Base-by-base conservation (phyloP, 2,888 invertebrate genomes). In the Lepidocyrtoides sp. region DNA sequence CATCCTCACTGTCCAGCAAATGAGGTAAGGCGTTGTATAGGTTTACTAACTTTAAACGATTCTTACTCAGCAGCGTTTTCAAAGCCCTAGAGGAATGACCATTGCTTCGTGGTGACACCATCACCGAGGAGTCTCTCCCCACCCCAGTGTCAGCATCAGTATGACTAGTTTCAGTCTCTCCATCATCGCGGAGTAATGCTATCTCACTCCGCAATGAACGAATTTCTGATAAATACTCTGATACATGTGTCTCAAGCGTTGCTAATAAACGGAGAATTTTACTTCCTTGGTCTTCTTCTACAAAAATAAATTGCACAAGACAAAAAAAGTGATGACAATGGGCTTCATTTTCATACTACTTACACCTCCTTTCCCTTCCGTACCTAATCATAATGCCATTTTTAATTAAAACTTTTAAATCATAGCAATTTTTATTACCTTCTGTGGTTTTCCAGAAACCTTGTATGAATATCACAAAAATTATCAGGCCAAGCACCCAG, bases 11-110 rank as follows among this genome's bases (percentile, higher is more conserved):
- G 92, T 97, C 97, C 93, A 98, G 96, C 66, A 99, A 96, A 95
- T 99, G 98, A 0, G 98, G 98, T 94, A 99, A 96, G 95, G 98
- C 98, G 95, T 98, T 97, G 95, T 97, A 98, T 91, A 98, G 93
- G 66, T 91, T 94, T 36, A 91, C 79, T 20, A 93, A 91, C 72
- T 91, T 93, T 77, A 94, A 92, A 82, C 94, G 93, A 77, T 92
- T 92, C 17, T 84, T 83, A 87, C 88, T 89, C 32, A 92, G 44
- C 20, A 91, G 48, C 51, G 79, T 91, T 23, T 88, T 81, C 48
- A 91, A 66, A 60, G 82, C 63, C 44, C 63, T 87, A 44, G 86
- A 66, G 63, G 91, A 82, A 82, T 91, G 86, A 60, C 81, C 81
- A 32, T 51, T 79, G 60, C 20, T 66, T 48, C 69, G 48, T n/a